These are phyloP conservation scores for Ptychochromis oligacanthus DNA, from an alignment of 2,113 vertebrate genomes.

Conservation along the genomic window DNA sequence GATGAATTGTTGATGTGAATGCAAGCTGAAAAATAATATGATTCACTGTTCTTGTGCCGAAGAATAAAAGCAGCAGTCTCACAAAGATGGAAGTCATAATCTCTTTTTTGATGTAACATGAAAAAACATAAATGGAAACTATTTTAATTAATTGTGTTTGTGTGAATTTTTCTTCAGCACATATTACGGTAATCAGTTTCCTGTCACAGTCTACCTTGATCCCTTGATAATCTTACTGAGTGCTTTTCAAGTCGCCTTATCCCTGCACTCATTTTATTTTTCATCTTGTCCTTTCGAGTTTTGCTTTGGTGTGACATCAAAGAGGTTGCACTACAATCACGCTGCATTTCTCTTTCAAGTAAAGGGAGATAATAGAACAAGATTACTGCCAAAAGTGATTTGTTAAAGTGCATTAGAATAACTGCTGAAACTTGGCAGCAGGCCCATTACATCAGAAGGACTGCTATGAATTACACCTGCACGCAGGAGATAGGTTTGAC, in stretches of 20 bases:
- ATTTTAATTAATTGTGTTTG: constrained; percentile 12
- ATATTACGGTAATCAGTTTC: constrained; percentile 9
- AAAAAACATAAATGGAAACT: background rate
- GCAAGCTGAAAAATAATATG: background rate
- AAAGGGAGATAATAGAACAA: constrained; percentile 49
- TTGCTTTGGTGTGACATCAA: constrained; percentile 64
- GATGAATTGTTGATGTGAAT: constrained; percentile 31
- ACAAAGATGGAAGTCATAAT: background rate
- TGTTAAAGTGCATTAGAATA: constrained; percentile 34
- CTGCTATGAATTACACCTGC: constrained; percentile 31
- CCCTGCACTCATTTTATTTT: constrained; percentile 48
- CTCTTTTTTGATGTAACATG: background rate
- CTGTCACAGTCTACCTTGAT: constrained; percentile 58
- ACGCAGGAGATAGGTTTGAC: background rate
- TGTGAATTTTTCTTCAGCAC: constrained; percentile 4
- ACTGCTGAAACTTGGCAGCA: constrained; percentile 37
- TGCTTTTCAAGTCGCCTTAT: constrained; percentile 61
- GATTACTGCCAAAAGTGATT: constrained; percentile 53
- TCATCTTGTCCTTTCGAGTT: constrained; percentile 30
- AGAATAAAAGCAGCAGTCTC: background rate
- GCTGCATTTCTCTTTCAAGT: constrained; percentile 47
- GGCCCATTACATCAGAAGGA: constrained; percentile 19
- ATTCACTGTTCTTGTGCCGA: background rate
- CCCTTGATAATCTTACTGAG: constrained; percentile 42
- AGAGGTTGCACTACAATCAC: constrained; percentile 49